Evolutionary conservation across 2,797 vertebrate species (phyloP).

Genomic region (Cercopithecus hamlyni): DNA sequence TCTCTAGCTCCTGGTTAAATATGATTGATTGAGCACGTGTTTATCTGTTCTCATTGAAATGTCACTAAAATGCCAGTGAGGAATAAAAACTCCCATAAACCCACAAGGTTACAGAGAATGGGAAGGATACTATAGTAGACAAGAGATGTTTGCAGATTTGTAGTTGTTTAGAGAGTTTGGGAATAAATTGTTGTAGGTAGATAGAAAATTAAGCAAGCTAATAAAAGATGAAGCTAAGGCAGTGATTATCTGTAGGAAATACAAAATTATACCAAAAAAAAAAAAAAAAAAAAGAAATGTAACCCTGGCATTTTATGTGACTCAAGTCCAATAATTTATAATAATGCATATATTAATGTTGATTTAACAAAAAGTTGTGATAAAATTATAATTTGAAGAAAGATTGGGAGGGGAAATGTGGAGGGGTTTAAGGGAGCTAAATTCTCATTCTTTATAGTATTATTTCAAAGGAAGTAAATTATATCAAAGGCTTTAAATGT

Average conservation of each 20-base stretch:
- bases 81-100: background rate
- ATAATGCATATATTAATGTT: background rate
- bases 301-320: background rate
- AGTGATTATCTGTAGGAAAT: background rate
- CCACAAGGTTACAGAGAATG: background rate
- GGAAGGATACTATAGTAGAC: background rate
- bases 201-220: background rate
- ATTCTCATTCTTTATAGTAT: background rate
- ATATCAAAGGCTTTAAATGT: background rate
- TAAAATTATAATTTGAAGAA: background rate
- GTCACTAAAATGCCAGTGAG: background rate
- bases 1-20: background rate
- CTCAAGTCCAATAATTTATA: background rate
- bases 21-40: background rate
- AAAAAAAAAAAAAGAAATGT: background rate
- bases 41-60: slow-evolving; percentile 14
- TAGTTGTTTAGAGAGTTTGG: background rate
- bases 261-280: background rate
- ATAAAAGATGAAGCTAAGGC: background rate
- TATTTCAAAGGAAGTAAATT: slow-evolving; percentile 14
- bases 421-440: background rate
- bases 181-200: background rate
- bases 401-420: background rate
- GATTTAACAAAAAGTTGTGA: background rate
- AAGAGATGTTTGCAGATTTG: background rate